Evolutionary conservation across 2,888 invertebrate genomes (phyloP), one percentile per base, ranked within the genome.

Genomic region (Ctena decussata): DNA sequence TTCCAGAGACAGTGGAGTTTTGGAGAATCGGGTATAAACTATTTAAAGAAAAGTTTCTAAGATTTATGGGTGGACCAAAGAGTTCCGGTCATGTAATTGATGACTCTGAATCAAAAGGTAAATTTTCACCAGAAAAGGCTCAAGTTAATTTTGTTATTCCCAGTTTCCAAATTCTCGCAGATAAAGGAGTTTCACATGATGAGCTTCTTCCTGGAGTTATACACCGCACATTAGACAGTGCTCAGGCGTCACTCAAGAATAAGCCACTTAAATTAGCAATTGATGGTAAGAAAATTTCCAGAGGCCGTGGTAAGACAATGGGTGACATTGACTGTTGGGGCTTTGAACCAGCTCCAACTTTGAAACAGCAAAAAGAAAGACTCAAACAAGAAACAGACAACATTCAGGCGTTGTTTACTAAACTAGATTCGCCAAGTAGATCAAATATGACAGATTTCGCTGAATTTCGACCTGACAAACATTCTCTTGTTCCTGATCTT

Each of bases 241-340:
- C 49, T 21, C 21, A 49, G 21, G 49, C 8, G n/a, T 49, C 49
- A 49, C 21, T 49, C 8, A 49, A 49, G 21, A 30, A 27, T 8
- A 71, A 70, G 12, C 46, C 71, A 35, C 27, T 49, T 12, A 70
- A 70, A 41, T n/a, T 79, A 12, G 32, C 30, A 21, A n/a, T 75
- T 70, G 75, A 76, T 30, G 70, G 75, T 21, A 75, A 81, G 69
- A 75, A 81, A 39, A 69, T 81, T 0, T 39, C 41, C 18, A 18
- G 65, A 53, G 81, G 81, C 24, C 11, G 35, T 11, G 74, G 73
- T 12, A 37, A 76, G n/a, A 69, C 37, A 21, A 60, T 70, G 49
- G 81, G 81, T 65, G 80, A 80, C 30, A 75, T 80, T 35, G 74
- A 80, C 32, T 80, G 74, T 49, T 80, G 65, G 80, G 74, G 75